Conservation (phyloP, 2,888 invertebrate species). For the Limnephilus marmoratus region DNA sequence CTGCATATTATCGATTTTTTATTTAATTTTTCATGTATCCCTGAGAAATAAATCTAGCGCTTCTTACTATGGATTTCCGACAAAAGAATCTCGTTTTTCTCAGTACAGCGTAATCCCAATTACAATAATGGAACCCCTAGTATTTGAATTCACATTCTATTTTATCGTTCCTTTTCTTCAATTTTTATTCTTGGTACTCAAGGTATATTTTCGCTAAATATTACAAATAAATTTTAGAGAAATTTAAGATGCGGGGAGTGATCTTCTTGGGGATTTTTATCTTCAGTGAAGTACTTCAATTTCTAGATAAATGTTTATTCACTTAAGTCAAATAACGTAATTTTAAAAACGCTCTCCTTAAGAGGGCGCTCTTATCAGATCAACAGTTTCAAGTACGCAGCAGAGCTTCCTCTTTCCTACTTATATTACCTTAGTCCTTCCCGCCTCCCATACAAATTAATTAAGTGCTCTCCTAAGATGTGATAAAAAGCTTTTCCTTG, state of each 20-base stretch:
- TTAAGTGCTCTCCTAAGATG: conserved; percentile 64
- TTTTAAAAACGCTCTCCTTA: conserved; percentile 6
- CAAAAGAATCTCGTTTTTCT: neutral
- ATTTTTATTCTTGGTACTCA: neutral
- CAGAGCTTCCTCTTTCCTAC: conserved; percentile 24
- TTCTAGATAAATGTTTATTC: conserved; percentile 35
- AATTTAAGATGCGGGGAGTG: conserved; percentile 68
- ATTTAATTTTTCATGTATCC: neutral
- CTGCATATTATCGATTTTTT: neutral
- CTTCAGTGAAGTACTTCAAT: conserved; percentile 73
- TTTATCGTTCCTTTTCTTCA: neutral
- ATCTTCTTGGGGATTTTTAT: conserved; percentile 76
- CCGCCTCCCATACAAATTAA: conserved; percentile 64
- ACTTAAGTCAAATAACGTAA: conserved; percentile 29
- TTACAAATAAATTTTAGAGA: neutral
- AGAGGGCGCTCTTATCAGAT: conserved; percentile 54
- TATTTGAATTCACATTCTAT: neutral
- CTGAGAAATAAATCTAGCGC: neutral
- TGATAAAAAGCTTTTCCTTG: conserved; percentile 62
- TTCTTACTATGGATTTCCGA: neutral
- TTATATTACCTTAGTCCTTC: conserved; percentile 43
- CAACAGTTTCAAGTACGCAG: conserved; percentile 61
- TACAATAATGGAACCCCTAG: neutral
- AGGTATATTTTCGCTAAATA: neutral
- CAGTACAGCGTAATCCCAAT: neutral